These are phyloP conservation scores for Scatophagus argus DNA, from an alignment of 2,113 vertebrate species.

Conservation along the genomic window DNA sequence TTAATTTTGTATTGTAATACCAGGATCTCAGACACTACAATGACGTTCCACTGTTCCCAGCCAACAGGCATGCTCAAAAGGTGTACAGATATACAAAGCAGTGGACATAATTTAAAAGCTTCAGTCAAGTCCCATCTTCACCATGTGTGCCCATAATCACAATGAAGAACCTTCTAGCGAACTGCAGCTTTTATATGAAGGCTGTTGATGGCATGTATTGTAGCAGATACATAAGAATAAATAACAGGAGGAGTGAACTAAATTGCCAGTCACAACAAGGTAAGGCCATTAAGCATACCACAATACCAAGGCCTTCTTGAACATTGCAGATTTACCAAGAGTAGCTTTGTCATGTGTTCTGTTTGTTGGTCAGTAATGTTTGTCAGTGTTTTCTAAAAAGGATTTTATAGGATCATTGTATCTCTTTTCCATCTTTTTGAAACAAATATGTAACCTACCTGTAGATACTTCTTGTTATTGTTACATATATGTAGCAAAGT, in stretches of 20 bases:
- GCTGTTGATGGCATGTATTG: neutral
- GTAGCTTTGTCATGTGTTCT: neutral
- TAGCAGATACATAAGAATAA: neutral
- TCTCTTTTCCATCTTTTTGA: neutral
- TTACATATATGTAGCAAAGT: neutral
- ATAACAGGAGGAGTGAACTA: neutral
- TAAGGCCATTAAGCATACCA: neutral
- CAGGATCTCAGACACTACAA: slow-evolving; percentile 4
- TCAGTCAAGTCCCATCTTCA: accelerated
- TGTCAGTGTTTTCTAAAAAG: neutral
- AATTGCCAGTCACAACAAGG: too few relatives aligned
- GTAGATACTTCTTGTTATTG: neutral
- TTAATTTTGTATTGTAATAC: slow-evolving; percentile 27
- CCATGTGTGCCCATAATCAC: neutral
- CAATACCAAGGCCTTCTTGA: neutral
- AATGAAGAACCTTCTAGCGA: neutral
- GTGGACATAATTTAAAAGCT: neutral
- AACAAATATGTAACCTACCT: neutral
- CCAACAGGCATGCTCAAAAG: neutral
- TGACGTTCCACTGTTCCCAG: neutral
- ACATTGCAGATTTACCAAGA: neutral
- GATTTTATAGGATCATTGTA: neutral
- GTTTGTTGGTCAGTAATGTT: neutral
- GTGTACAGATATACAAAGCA: neutral
- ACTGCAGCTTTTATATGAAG: neutral